Conservation (phyloP, 2,113 vertebrate species). For the Cyprinodon variegatus region DNA sequence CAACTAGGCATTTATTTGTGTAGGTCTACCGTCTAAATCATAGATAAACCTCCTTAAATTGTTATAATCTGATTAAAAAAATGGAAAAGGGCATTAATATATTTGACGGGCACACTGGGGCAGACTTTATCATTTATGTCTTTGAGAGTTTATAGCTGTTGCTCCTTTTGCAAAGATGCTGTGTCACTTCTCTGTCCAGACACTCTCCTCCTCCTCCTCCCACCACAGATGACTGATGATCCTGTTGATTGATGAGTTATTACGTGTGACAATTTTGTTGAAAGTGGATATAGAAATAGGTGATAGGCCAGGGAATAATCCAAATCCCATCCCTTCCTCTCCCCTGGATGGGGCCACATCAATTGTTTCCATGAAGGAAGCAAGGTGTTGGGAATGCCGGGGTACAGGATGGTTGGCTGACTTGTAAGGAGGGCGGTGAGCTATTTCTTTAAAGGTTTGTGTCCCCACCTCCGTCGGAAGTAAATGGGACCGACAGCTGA, state of each 20-base stretch:
- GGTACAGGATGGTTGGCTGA: slow-evolving; percentile 60
- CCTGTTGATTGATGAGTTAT: slow-evolving; percentile 19
- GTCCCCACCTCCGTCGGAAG: slow-evolving; percentile 77
- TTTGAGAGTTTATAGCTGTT: slow-evolving; percentile 20
- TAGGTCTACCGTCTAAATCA: neutral
- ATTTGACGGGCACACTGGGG: neutral
- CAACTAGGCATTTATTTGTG: neutral
- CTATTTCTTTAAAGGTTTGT: slow-evolving; percentile 77
- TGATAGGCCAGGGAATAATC: slow-evolving; percentile 14
- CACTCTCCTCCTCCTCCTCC: slow-evolving; percentile 14
- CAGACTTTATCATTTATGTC: neutral
- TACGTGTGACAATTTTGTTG: slow-evolving; percentile 22
- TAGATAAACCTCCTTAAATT: neutral
- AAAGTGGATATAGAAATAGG: slow-evolving; percentile 21
- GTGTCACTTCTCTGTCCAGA: slow-evolving; percentile 14
- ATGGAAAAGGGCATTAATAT: neutral
- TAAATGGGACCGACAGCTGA: slow-evolving; percentile 67
- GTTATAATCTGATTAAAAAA: neutral
- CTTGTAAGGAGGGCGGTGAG: slow-evolving; percentile 70
- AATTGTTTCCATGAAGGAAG: slow-evolving; percentile 48
- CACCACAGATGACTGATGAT: slow-evolving; percentile 7
- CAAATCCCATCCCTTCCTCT: slow-evolving; percentile 22
- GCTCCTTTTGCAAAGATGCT: slow-evolving; percentile 6
- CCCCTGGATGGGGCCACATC: slow-evolving; percentile 28
- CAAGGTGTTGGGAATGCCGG: slow-evolving; percentile 62